phyloP scores from a whole-genome alignment of 1,140 invertebrate genomes.

The Eumaeus atala region DNA sequence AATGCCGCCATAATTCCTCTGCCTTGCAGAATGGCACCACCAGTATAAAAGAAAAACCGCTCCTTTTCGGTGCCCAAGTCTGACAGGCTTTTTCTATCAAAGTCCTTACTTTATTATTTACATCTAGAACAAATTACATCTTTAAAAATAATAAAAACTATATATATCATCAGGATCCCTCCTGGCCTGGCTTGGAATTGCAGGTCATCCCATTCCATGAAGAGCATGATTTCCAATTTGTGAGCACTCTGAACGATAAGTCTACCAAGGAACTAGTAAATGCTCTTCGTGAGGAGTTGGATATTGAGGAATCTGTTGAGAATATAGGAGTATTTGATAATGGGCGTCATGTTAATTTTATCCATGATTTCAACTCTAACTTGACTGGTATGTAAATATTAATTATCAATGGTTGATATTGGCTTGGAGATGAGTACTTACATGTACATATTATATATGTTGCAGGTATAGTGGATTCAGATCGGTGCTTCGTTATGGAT shows the following conservation, averaged over 20 bases:
- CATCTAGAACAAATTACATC: too few relatives aligned
- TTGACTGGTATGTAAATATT: constrained; percentile 76
- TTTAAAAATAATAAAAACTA: too few relatives aligned
- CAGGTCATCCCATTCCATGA: too few relatives aligned
- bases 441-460: not conserved
- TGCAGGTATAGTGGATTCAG: constrained; percentile 84
- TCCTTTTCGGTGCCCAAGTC: too few relatives aligned
- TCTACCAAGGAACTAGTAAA: constrained; percentile 28
- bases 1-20: too few relatives aligned
- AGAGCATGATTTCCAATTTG: constrained; percentile 29
- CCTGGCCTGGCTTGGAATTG: too few relatives aligned
- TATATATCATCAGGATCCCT: too few relatives aligned
- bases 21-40: too few relatives aligned
- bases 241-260: constrained; percentile 36
- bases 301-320: constrained; percentile 47
- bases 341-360: constrained; percentile 85
- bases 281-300: constrained; percentile 45
- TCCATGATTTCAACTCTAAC: constrained; percentile 92
- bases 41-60: too few relatives aligned
- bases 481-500: constrained; percentile 92
- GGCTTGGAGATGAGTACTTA: too few relatives aligned
- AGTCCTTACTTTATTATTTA: too few relatives aligned
- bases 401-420: not conserved
- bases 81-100: too few relatives aligned
- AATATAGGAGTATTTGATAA: constrained; percentile 82